Conservation (phyloP, 2,888 invertebrate genomes). For the Neocrepidodera transversa region DNA sequence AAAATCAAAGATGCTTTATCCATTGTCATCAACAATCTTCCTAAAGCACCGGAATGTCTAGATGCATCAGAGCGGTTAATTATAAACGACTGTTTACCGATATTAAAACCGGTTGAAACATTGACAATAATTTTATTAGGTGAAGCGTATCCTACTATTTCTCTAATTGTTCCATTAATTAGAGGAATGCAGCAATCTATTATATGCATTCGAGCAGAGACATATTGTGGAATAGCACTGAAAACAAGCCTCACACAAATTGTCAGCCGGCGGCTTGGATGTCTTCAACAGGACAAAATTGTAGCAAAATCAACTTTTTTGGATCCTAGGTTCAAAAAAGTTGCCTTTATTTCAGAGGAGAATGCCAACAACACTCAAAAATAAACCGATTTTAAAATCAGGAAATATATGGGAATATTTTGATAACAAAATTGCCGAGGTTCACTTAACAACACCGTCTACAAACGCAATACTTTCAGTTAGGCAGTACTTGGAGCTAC, state of each 20-base stretch:
- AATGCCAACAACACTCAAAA: constrained; percentile 36
- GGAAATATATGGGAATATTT: too few relatives aligned
- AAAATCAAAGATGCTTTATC: constrained; percentile 27
- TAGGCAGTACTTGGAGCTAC: too few relatives aligned
- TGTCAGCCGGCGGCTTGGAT: constrained; percentile 14
- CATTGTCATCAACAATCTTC: constrained; percentile 22
- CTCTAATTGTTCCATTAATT: constrained; percentile 26
- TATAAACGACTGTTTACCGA: constrained; percentile 19
- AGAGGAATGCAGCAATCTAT: constrained; percentile 25
- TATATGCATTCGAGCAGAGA: constrained; percentile 8
- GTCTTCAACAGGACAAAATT: constrained; percentile 26
- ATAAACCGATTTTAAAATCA: background rate
- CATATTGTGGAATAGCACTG: constrained; percentile 16
- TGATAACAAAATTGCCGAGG: too few relatives aligned
- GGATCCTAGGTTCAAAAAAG: constrained; percentile 41
- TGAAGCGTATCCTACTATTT: constrained; percentile 32
- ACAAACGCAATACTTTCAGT: too few relatives aligned
- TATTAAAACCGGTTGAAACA: constrained; percentile 30
- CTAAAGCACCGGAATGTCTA: constrained; percentile 29
- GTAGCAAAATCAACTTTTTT: constrained; percentile 37
- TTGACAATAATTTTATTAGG: constrained; percentile 24
- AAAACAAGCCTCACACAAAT: constrained; percentile 18
- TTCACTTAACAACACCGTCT: too few relatives aligned
- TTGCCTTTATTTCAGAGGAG: constrained; percentile 32
- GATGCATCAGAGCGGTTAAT: constrained; percentile 29